Conservation (phyloP, 2,113 vertebrate genomes). For the Macrotis lagotis region DNA sequence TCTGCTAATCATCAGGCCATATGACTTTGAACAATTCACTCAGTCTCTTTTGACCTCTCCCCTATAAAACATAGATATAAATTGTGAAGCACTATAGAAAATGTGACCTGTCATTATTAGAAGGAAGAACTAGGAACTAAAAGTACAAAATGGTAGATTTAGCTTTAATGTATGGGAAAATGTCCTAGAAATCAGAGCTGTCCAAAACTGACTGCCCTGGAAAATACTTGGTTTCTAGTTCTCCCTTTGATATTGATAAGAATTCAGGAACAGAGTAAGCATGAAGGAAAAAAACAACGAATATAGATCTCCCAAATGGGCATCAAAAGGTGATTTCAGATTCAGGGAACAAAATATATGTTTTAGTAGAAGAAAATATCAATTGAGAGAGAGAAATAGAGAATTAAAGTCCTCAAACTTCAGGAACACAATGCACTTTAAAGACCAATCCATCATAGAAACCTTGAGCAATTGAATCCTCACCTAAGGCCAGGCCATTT, state of each 20-base stretch:
- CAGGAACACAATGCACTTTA: not conserved
- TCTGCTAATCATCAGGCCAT: not conserved
- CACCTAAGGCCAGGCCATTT: conserved; percentile 60
- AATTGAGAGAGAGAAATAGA: too few species aligned
- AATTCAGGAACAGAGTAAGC: not conserved
- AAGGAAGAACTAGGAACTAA: too few species aligned
- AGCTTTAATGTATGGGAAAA: not conserved
- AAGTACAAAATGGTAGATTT: not conserved
- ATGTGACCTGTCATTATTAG: not conserved
- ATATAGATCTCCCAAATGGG: not conserved
- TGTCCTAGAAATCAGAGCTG: not conserved
- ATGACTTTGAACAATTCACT: not conserved
- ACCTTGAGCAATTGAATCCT: not conserved
- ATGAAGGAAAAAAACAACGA: not conserved
- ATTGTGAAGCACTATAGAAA: not conserved
- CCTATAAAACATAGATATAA: not conserved
- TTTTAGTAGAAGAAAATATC: not conserved
- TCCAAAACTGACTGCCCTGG: not conserved
- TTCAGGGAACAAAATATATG: not conserved
- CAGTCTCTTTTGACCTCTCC: not conserved
- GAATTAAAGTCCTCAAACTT: not conserved
- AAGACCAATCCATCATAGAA: not conserved
- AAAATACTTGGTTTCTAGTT: not conserved
- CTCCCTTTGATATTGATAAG: not conserved
- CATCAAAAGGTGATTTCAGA: not conserved